These are phyloP conservation scores for Mercenaria mercenaria DNA, from an alignment of 1,140 invertebrate species.

Conservation along the genomic window DNA sequence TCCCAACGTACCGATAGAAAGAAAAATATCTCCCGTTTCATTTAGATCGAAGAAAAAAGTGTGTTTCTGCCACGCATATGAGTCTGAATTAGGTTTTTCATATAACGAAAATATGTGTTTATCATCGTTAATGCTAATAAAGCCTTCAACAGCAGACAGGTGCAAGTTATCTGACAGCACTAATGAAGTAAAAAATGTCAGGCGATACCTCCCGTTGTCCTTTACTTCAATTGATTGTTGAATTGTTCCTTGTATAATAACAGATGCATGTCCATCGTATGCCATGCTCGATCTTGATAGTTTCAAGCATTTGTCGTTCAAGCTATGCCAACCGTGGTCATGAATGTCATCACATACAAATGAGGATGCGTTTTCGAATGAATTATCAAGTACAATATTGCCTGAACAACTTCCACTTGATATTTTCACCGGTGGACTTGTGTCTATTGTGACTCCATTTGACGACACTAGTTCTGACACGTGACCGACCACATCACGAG, in stretches of 20 bases:
- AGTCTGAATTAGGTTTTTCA: not conserved
- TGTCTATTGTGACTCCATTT: constrained; percentile 69
- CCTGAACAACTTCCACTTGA: constrained; percentile 6
- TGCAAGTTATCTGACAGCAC: not conserved
- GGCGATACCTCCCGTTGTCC: not conserved
- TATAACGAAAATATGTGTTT: constrained; percentile 45
- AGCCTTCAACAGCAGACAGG: constrained; percentile 3
- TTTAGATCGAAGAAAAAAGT: constrained; percentile 44
- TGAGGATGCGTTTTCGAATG: not conserved
- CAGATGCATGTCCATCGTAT: not conserved
- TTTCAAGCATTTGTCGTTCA: constrained; percentile 46
- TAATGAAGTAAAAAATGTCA: constrained; percentile 43
- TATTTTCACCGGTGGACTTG: constrained; percentile 45
- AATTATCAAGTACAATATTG: constrained; percentile 63
- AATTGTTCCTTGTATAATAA: not conserved
- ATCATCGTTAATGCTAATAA: constrained; percentile 25
- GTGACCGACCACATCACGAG: not conserved
- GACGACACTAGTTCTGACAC: constrained; percentile 45
- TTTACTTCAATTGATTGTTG: not conserved
- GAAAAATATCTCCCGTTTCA: not conserved
- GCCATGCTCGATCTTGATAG: not conserved
- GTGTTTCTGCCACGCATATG: constrained; percentile 63
- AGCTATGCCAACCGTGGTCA: not conserved
- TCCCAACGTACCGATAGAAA: constrained; percentile 16
- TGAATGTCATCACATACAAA: not conserved